Evolutionary conservation across 2,888 invertebrate species (phyloP).

Genomic region (Microctonus aethiopoides): DNA sequence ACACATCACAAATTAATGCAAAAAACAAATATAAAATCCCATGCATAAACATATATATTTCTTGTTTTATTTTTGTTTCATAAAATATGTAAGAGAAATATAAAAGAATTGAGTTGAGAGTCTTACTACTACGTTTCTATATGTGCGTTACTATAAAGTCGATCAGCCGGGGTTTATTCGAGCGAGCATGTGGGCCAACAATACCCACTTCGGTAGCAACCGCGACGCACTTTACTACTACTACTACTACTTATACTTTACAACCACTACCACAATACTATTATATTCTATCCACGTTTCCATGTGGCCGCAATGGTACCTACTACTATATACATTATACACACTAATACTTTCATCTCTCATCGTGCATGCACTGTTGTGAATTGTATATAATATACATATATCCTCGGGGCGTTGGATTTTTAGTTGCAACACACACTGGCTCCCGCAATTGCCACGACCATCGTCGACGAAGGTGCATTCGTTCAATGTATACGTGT

Average conservation of each 20-base stretch:
- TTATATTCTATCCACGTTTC: constrained; percentile 61
- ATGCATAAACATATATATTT: neutral
- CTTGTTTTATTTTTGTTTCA: neutral
- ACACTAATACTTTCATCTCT: no score
- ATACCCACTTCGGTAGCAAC: constrained; percentile 63
- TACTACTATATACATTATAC: constrained; percentile 30
- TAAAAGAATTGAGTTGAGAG: neutral
- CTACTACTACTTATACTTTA: no score
- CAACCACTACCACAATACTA: no score
- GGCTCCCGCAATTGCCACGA: constrained; percentile 13
- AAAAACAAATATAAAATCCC: no score
- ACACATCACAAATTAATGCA: no score
- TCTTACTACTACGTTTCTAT: constrained; percentile 50
- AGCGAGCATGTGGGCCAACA: constrained; percentile 66
- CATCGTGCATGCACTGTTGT: no score
- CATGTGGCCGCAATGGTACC: constrained; percentile 52
- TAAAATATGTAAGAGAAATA: neutral
- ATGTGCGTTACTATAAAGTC: constrained; percentile 56
- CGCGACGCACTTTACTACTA: constrained; percentile 63
- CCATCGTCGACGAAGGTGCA: neutral
- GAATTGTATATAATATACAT: neutral
- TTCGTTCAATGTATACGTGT: neutral
- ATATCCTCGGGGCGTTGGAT: constrained; percentile 26
- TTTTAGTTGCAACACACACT: constrained; percentile 41
- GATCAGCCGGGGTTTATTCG: constrained; percentile 61